Base-by-base conservation (phyloP, 2,888 invertebrate species). In the Sesia bembeciformis region DNA sequence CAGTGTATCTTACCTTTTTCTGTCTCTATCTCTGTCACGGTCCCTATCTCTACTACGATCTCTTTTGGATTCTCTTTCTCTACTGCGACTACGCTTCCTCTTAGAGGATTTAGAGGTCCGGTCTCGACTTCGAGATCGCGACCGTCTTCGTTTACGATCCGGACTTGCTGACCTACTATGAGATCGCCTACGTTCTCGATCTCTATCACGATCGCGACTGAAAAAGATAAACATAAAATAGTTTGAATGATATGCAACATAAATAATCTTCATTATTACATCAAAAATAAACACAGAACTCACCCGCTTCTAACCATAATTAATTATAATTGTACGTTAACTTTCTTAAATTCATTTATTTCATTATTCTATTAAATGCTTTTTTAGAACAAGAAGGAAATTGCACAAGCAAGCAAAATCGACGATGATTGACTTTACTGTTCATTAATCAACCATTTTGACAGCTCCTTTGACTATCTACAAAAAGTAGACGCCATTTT, bases 41-140 rank as follows among this genome's bases (percentile, higher is more conserved):
- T 81, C 82, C 41, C 88, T 78, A 6, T 90, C 90, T 56, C 91
- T 81, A 51, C 91, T 91, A 0, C 90, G 84, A 63, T 87, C 81
- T 60, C 91, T 81, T 55, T 91, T 91, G 0, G 91, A 84, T 7
- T 93, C 92, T 46, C 93, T 75, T 8, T 93, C 93, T 58, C 93
- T 87, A 51, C 93, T 93, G 62, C 93, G 90, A 66, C 93, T 93
- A 56, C 93, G 90, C 66, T 93, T 91, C 65, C 93, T 90, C 59
- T 93, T 90, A 8, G 88, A 87, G 39, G 91, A 85, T 72, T 93
- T 92, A 5, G 92, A 83, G 51, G 80, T 76, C 55, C 93, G 84
- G 52, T 93, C 93, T 56, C 91, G 83, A 63, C 92, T 92, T 51
- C 90, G 84, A 0, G 92, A 92, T 42, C 92, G 81, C 4, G 92